Base-by-base conservation (phyloP, 2,888 invertebrate genomes). In the Glyphotaelius pellucidus region DNA sequence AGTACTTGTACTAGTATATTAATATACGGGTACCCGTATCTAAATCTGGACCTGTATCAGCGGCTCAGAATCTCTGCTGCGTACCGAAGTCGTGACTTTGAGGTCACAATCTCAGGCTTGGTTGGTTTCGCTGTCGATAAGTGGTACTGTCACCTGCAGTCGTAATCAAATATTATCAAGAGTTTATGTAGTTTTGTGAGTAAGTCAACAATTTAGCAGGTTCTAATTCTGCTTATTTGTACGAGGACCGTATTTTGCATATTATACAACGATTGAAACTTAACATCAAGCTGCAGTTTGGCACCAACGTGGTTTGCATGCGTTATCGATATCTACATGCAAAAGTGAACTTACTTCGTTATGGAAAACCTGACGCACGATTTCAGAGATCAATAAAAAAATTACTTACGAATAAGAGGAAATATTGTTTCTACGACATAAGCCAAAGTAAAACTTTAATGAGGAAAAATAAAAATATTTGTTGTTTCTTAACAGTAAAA, bases 101-200 rank as follows among this genome's bases (percentile, higher is more conserved):
- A 32, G 9, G 38, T 35, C 32, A 38, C 19, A 35, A 25, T 35
- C 25, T 35, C 5, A 83, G 35, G 35, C 25, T 35, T 11, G 83
- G 98, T 98, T 98, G 98, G 98, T 98, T 98, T 98, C 98, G 98
- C 98, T 98, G 98, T 98, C 98, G 98, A 98, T 86, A 86, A 25
- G 86, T 86, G 86, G 47, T 47, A 86, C 47, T 86, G 86, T 86
- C 86, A 86, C 86, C 14, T 5, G 86, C 47, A 30, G 47, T 30
- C 38, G 7, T 80, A n/a, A 30, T 31, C 89, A 79, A 80, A 67
- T 67, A 67, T 67, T 67, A 67, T 67, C 67, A n/a, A 67, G 25
- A 67, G 25, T 67, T 67, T 67, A 67, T 67, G 7, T 67, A 67
- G 19, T 67, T 67, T 67, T 67, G n/a, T n/a, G 7, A 67, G 67